phyloP scores from a whole-genome alignment of 2,113 vertebrate genomes.

The Eublepharis macularius region DNA sequence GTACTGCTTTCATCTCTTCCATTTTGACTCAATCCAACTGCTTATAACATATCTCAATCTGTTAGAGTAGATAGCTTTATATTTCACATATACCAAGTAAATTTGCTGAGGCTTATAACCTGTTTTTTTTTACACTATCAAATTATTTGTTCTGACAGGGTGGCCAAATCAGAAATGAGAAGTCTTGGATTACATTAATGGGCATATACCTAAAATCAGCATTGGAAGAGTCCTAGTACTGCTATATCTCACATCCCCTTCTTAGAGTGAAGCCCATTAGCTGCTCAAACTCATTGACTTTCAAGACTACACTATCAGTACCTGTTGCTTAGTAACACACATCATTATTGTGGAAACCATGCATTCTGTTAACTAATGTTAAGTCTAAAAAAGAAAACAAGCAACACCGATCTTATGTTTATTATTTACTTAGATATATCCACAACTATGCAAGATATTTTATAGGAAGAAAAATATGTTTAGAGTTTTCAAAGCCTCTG shows the following conservation, averaged over 20 bases:
- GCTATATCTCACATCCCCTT: not conserved
- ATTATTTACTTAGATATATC: slow-evolving; percentile 52
- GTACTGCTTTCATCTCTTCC: not conserved
- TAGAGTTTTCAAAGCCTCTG: slow-evolving; percentile 37
- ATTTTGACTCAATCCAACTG: not conserved
- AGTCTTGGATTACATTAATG: not conserved
- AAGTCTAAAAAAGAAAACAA: not conserved
- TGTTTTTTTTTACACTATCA: not conserved
- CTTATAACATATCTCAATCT: not conserved
- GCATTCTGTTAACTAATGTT: not conserved
- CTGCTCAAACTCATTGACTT: not conserved
- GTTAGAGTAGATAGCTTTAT: not conserved
- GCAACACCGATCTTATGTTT: slow-evolving; percentile 36
- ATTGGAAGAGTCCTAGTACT: too few relatives aligned
- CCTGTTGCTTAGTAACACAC: not conserved
- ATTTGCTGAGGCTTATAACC: not conserved
- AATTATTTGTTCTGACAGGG: too few relatives aligned
- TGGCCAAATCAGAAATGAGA: not conserved
- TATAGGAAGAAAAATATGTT: slow-evolving; percentile 22
- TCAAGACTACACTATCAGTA: not conserved
- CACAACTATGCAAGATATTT: slow-evolving; percentile 29
- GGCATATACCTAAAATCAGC: too few relatives aligned
- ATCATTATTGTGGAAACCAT: not conserved
- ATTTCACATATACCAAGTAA: not conserved
- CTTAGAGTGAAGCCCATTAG: not conserved